These are phyloP conservation scores for Pelmatolapia mariae DNA, from an alignment of 2,113 vertebrate genomes.

Conservation along the genomic window DNA sequence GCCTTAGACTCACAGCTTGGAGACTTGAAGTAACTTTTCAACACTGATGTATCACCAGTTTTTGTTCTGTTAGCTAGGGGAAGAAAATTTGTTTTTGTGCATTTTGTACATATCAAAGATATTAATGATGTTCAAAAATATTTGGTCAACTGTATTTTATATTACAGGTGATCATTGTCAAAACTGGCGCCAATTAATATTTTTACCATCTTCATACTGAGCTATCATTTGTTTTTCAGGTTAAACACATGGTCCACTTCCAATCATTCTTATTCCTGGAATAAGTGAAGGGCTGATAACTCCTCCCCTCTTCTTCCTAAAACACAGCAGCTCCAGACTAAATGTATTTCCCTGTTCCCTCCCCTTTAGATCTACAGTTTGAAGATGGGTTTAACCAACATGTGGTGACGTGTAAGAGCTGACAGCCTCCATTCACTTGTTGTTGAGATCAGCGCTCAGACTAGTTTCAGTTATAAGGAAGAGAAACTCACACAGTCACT, in stretches of 20 bases:
- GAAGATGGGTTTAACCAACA: neutral
- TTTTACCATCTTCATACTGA: neutral
- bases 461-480: accelerated
- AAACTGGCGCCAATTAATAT: accelerated
- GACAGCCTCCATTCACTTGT: accelerated
- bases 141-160: accelerated
- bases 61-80: too few relatives aligned
- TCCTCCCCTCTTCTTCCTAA: accelerated
- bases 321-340: accelerated
- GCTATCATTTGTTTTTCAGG: accelerated
- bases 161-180: accelerated
- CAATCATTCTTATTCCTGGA: neutral
- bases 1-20: too few relatives aligned
- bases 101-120: neutral
- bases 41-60: too few relatives aligned
- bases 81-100: neutral
- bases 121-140: neutral
- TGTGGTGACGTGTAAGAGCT: neutral
- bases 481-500: too few relatives aligned
- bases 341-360: accelerated
- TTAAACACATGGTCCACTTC: neutral
- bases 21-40: too few relatives aligned
- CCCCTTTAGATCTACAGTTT: neutral
- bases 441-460: neutral
- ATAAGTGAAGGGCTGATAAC: neutral